Evolutionary conservation across 1,140 invertebrate genomes (phyloP).

Genomic region (Procambarus virginalis): DNA sequence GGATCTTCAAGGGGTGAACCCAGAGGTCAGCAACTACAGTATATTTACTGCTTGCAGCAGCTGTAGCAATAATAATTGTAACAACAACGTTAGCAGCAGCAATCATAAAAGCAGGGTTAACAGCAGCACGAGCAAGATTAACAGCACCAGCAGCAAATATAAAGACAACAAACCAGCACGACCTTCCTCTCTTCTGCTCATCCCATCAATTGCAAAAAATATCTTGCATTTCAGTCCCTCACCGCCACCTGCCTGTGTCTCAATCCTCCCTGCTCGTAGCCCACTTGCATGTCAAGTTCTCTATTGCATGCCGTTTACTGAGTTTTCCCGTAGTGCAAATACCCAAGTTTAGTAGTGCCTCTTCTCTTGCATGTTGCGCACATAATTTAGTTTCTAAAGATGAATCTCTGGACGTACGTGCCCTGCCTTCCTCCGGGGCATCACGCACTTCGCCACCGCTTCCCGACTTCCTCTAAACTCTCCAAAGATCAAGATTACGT

Average conservation of each 20-base stretch:
- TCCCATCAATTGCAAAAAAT: slow-evolving; percentile 31
- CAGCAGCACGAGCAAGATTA: not conserved
- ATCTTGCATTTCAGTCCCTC: not conserved
- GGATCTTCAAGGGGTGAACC: not conserved
- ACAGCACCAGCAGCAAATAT: not conserved
- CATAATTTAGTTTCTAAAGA: not conserved
- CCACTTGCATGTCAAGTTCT: not conserved
- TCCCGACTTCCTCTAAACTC: slow-evolving; percentile 11
- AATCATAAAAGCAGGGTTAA: not conserved
- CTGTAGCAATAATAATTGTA: slow-evolving; percentile 4
- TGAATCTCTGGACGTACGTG: not conserved
- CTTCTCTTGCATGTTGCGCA: not conserved
- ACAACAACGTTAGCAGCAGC: not conserved
- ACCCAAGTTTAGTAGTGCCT: not conserved
- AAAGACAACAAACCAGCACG: slow-evolving; percentile 15
- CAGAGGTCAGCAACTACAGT: slow-evolving; percentile 15
- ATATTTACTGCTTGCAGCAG: not conserved
- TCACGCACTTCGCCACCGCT: not conserved
- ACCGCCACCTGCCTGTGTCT: not conserved
- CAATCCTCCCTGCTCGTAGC: not conserved
- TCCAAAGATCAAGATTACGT: not conserved
- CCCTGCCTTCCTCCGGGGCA: not conserved
- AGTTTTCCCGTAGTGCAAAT: slow-evolving; percentile 1
- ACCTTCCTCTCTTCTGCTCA: slow-evolving; percentile 54
- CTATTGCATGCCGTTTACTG: slow-evolving; percentile 5